These are phyloP conservation scores for Stenodera caucasica DNA, from an alignment of 2,888 invertebrate genomes.

Conservation along the genomic window DNA sequence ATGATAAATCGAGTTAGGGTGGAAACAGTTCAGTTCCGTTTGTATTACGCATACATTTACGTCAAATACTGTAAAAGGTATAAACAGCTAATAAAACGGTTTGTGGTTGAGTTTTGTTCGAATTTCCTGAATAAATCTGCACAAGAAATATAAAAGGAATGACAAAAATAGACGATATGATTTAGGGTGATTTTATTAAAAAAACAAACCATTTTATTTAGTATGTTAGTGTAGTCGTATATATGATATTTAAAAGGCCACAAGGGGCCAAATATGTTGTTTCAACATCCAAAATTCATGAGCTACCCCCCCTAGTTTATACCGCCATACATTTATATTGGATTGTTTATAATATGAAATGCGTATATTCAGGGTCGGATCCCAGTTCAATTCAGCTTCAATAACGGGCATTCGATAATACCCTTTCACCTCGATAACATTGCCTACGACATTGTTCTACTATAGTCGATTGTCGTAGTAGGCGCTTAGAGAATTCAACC, in stretches of 20 bases:
- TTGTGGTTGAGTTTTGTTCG: constrained; percentile 6
- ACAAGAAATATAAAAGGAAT: constrained; percentile 1
- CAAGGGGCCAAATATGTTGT: constrained; percentile 28
- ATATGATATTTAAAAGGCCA: constrained; percentile 25
- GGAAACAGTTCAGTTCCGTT: constrained; percentile 2
- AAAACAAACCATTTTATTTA: constrained; percentile 11
- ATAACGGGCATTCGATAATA: background rate
- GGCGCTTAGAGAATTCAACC: constrained; percentile 5
- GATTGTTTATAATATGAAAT: constrained; percentile 36
- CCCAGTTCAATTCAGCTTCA: background rate
- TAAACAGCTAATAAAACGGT: constrained; percentile 7
- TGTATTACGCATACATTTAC: background rate
- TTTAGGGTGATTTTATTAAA: constrained; percentile 21
- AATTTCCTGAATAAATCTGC: constrained; percentile 1
- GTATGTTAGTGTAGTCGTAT: constrained; percentile 7
- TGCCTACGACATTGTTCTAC: constrained; percentile 4
- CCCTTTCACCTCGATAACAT: constrained; percentile 2
- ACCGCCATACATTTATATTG: constrained; percentile 34
- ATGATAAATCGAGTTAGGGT: background rate
- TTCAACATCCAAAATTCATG: constrained; percentile 37
- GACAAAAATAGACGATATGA: constrained; percentile 6
- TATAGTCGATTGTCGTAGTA: constrained; percentile 3
- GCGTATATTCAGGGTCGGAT: constrained; percentile 21
- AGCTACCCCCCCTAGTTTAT: constrained; percentile 23
- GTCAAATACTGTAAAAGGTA: background rate